Evolutionary conservation across 2,888 invertebrate species (phyloP).

Genomic region (Habroteleia sp.): DNA sequence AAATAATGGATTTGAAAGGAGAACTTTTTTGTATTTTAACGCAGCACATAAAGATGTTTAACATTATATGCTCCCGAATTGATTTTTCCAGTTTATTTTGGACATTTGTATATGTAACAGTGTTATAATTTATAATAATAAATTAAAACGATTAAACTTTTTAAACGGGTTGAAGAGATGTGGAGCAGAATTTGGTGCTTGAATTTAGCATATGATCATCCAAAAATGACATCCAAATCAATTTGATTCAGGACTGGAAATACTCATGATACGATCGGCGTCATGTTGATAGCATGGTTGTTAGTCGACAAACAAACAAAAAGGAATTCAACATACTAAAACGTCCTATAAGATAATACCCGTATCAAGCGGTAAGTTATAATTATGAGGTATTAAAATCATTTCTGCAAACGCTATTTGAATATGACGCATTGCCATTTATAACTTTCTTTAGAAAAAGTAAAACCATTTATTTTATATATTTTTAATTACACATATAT

Average conservation of each 20-base stretch:
- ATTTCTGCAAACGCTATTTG: no score
- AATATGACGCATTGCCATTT: no score
- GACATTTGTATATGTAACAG: no score
- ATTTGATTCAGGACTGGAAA: slow-evolving; percentile 42
- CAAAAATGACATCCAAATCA: slow-evolving; percentile 46
- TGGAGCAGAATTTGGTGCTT: slow-evolving; percentile 11
- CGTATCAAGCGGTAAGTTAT: slow-evolving; percentile 4
- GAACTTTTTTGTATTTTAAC: neutral
- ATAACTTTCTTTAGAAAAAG: no score
- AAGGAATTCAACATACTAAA: slow-evolving; percentile 32
- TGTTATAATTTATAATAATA: no score
- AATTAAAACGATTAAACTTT: slow-evolving; percentile 23
- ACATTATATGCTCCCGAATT: slow-evolving; percentile 13
- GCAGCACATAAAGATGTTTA: slow-evolving; percentile 10
- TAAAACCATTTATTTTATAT: no score
- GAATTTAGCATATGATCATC: slow-evolving; percentile 34
- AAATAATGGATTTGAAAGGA: slow-evolving; percentile 19
- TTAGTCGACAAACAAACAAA: slow-evolving; percentile 28
- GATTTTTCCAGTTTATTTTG: slow-evolving; percentile 16
- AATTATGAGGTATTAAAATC: no score
- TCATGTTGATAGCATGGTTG: slow-evolving; percentile 13
- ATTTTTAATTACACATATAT: no score
- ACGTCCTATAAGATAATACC: slow-evolving; percentile 14
- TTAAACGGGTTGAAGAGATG: no score
- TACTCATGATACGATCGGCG: slow-evolving; percentile 20